Percentiles rank a stretch among this genome's conserved stretches.
Evolutionary conservation across 2,888 invertebrate genomes (phyloP).

Genomic region (Saturnia japonica): DNA sequence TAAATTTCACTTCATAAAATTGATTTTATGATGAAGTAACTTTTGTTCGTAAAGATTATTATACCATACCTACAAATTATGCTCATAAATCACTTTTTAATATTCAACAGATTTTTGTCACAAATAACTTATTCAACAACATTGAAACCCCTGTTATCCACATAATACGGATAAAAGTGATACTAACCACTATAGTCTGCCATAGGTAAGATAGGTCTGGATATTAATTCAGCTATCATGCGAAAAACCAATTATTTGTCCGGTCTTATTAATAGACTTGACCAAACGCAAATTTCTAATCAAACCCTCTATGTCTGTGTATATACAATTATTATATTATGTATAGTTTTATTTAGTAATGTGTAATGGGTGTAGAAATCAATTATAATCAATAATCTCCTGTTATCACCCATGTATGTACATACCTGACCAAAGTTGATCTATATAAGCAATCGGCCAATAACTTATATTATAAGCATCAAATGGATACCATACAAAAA

Average conservation of each 20-base stretch:
- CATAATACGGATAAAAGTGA: too few relatives aligned
- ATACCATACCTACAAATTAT: too few relatives aligned
- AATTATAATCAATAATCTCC: not conserved
- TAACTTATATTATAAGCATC: constrained; percentile 39
- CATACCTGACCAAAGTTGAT: constrained; percentile 48
- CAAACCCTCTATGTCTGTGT: too few relatives aligned
- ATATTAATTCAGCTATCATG: not conserved
- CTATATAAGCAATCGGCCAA: constrained; percentile 46
- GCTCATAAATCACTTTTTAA: too few relatives aligned
- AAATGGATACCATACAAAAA: constrained; percentile 52
- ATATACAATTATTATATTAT: not conserved
- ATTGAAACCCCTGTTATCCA: too few relatives aligned
- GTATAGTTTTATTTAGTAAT: not conserved
- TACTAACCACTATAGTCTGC: not conserved
- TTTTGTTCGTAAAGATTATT: too few relatives aligned
- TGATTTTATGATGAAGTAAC: too few relatives aligned
- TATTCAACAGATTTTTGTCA: too few relatives aligned
- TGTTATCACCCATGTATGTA: not conserved
- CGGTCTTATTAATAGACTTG: too few relatives aligned
- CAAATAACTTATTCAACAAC: too few relatives aligned
- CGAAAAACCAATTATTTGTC: not conserved
- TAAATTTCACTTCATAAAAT: too few relatives aligned
- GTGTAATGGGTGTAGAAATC: not conserved
- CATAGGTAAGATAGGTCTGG: not conserved
- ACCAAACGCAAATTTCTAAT: too few relatives aligned